These are phyloP conservation scores for Galago senegalensis DNA, from an alignment of 2,797 vertebrate genomes.

Conservation along the genomic window DNA sequence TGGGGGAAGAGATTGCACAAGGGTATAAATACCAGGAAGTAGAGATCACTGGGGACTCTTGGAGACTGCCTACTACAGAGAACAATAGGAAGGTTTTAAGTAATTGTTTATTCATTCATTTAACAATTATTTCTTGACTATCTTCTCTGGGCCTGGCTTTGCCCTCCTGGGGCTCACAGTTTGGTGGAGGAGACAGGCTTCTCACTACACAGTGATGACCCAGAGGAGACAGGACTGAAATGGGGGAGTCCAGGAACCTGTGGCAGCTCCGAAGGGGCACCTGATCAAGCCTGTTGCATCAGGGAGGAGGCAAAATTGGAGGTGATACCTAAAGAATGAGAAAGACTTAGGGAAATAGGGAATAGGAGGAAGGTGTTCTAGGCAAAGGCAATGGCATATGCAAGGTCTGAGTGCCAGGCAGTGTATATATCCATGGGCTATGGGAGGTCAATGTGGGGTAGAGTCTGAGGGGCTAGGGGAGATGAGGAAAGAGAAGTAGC, in stretches of 20 bases:
- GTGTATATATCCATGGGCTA: not conserved
- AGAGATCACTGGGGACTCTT: not conserved
- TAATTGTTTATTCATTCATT: not conserved
- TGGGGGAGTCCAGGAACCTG: not conserved
- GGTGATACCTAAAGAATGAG: not conserved
- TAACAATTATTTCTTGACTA: not conserved
- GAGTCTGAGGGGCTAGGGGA: not conserved
- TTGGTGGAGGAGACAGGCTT: not conserved
- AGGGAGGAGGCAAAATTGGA: not conserved
- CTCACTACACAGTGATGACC: not conserved
- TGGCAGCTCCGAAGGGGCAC: not conserved
- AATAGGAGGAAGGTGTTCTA: not conserved
- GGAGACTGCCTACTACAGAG: not conserved
- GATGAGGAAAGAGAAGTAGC: not conserved
- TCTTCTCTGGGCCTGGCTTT: not conserved
- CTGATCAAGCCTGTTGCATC: not conserved
- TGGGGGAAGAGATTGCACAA: not conserved
- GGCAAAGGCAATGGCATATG: not conserved
- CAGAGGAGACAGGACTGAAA: not conserved
- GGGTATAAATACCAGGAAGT: not conserved
- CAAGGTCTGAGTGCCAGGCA: not conserved
- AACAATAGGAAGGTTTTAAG: not conserved
- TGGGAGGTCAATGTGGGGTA: not conserved
- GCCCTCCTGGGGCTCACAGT: not conserved
- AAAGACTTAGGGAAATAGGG: not conserved